Evolutionary conservation across 2,113 vertebrate genomes (phyloP).

Genomic region (Chaetorhynchus papuensis): DNA sequence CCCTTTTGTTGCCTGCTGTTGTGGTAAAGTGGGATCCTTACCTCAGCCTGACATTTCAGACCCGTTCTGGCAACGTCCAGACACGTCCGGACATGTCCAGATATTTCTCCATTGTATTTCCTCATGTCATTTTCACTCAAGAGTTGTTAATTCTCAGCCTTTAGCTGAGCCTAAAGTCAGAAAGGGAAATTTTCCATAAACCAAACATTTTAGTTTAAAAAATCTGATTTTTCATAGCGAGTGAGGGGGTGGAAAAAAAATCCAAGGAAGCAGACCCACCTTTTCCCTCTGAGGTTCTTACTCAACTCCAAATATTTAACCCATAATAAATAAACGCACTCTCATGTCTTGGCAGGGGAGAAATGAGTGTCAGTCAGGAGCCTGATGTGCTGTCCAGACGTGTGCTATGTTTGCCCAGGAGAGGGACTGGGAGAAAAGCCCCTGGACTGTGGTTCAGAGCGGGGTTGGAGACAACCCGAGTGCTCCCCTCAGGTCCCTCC

Average conservation of each 20-base stretch:
- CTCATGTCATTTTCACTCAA: not conserved
- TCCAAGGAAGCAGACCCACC: not conserved
- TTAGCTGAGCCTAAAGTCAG: not conserved
- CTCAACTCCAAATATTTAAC: slow-evolving; percentile 22
- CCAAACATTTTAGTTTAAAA: not conserved
- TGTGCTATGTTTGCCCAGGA: not conserved
- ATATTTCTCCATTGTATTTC: slow-evolving; percentile 10
- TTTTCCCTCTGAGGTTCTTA: slow-evolving; percentile 36
- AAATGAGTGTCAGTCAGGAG: not conserved
- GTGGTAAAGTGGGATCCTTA: not conserved
- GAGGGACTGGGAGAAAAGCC: not conserved
- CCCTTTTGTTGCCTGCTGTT: not conserved
- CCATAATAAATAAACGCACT: slow-evolving; percentile 6
- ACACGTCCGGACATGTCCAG: not conserved
- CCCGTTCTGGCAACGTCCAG: not conserved
- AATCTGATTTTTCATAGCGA: not conserved
- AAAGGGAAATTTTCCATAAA: not conserved
- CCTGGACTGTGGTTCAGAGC: not conserved
- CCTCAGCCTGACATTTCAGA: not conserved
- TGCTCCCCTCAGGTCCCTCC: not conserved
- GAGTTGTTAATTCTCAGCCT: not conserved
- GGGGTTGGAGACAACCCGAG: rapidly evolving
- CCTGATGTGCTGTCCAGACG: not conserved
- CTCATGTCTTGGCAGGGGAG: not conserved
- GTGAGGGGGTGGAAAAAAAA: not conserved